These are phyloP conservation scores for Blennius ocellaris DNA, from an alignment of 2,113 vertebrate species.

Conservation along the genomic window DNA sequence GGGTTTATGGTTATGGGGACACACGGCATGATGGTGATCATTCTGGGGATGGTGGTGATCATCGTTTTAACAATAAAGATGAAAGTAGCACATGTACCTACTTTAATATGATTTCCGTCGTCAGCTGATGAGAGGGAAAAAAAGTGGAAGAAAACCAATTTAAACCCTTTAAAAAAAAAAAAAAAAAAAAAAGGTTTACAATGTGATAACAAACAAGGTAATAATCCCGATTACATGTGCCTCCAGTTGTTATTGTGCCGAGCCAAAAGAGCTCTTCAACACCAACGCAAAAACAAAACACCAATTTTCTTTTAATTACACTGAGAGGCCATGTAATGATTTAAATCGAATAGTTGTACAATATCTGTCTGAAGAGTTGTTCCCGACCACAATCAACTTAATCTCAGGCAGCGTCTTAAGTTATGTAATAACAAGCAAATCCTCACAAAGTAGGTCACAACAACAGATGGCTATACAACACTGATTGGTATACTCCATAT, in stretches of 20 bases:
- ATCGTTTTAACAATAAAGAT: background rate
- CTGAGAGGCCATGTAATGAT: background rate
- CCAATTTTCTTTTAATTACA: background rate
- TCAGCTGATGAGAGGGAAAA: background rate
- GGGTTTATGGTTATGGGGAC: conserved; percentile 50
- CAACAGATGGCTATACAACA: too few species aligned
- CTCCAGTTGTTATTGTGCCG: background rate
- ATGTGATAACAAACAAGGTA: conserved; percentile 1
- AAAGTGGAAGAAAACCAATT: conserved; percentile 1
- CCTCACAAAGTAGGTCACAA: too few species aligned
- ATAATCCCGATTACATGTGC: background rate
- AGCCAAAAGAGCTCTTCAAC: background rate
- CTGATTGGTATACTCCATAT: too few species aligned
- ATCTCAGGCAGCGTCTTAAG: too few species aligned
- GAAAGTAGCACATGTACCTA: background rate
- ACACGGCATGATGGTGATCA: conserved; percentile 8
- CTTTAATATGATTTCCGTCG: background rate
- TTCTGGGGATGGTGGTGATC: background rate
- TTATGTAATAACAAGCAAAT: too few species aligned
- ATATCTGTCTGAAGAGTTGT: too few species aligned
- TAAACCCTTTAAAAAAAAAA: background rate
- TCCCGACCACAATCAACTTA: too few species aligned
- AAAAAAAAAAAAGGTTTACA: too few species aligned
- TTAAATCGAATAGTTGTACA: too few species aligned
- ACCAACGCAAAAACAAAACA: background rate